These are phyloP conservation scores for Wasmannia auropunctata DNA, from an alignment of 1,140 invertebrate species.

Conservation along the genomic window DNA sequence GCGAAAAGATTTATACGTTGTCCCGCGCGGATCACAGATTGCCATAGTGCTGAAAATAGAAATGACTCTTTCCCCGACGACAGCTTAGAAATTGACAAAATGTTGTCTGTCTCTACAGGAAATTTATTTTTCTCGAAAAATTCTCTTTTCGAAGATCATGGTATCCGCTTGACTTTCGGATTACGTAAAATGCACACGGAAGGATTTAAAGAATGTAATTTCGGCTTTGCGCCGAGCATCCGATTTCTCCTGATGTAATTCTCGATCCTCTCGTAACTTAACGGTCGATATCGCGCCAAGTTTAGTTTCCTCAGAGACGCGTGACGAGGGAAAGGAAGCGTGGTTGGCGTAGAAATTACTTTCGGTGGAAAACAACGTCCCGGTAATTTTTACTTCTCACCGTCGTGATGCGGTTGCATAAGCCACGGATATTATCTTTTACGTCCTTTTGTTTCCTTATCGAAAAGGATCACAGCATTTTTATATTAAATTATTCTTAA, in stretches of 20 bases:
- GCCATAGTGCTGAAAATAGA: neutral
- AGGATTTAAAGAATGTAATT: too few relatives aligned
- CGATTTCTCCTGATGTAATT: conserved; percentile 38
- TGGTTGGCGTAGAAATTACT: conserved; percentile 46
- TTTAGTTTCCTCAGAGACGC: conserved; percentile 31
- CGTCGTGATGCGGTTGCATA: neutral
- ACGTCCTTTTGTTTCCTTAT: neutral
- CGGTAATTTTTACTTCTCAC: conserved; percentile 24
- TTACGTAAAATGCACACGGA: conserved; percentile 10
- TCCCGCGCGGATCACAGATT: neutral
- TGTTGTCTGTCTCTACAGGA: neutral
- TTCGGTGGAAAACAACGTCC: conserved; percentile 16
- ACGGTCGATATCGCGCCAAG: conserved; percentile 42
- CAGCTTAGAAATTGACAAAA: neutral
- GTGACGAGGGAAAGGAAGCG: conserved; percentile 45
- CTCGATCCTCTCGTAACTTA: conserved; percentile 20
- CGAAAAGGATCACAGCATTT: neutral
- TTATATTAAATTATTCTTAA: conserved; percentile 21
- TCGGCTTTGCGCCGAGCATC: conserved; percentile 10
- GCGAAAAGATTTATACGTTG: conserved; percentile 1
- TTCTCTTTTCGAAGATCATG: neutral
- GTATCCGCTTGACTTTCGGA: neutral
- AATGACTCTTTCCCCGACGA: neutral
- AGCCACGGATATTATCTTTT: conserved; percentile 5
- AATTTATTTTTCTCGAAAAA: neutral